Percentiles rank a stretch among this genome's conserved stretches.
Evolutionary conservation across 2,797 vertebrate species (phyloP).

Genomic region (Sphaeramia orbicularis): DNA sequence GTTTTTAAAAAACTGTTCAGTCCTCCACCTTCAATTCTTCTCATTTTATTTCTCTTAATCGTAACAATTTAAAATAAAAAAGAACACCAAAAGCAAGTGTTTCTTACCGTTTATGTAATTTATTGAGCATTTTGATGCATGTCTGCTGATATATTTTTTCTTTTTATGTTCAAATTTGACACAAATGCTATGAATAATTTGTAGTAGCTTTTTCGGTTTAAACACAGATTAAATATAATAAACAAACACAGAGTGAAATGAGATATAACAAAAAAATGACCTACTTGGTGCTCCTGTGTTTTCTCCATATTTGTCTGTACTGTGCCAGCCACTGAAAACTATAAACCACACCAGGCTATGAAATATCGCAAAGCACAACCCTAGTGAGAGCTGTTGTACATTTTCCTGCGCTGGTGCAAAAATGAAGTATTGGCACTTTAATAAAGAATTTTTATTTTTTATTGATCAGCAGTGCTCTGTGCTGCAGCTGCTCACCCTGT

Average conservation of each 20-base stretch:
- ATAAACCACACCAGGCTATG: constrained; percentile 44
- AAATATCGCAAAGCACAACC: constrained; percentile 49
- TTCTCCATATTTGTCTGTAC: constrained; percentile 11
- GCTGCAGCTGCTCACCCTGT: constrained; percentile 25
- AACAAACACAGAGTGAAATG: neutral
- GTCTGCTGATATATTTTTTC: neutral
- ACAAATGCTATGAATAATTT: neutral
- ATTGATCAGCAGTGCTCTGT: constrained; percentile 55
- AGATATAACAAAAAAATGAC: constrained; percentile 19
- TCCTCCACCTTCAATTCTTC: neutral
- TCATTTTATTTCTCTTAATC: neutral
- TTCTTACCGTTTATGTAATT: neutral
- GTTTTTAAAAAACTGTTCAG: neutral
- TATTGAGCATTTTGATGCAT: neutral
- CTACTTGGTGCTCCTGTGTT: constrained; percentile 27
- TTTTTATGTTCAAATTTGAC: constrained; percentile 1
- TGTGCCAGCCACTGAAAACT: constrained; percentile 32
- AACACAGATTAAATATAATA: constrained; percentile 1
- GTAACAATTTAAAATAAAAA: constrained; percentile 1
- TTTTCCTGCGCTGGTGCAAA: constrained; percentile 49
- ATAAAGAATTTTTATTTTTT: constrained; percentile 80
- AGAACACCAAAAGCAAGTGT: neutral
- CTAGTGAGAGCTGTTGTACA: constrained; percentile 37
- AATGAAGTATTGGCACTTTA: constrained; percentile 79
- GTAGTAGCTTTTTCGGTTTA: too few species aligned